Evolutionary conservation across 2,797 vertebrate species (phyloP).

Genomic region (Sebastes itinus): DNA sequence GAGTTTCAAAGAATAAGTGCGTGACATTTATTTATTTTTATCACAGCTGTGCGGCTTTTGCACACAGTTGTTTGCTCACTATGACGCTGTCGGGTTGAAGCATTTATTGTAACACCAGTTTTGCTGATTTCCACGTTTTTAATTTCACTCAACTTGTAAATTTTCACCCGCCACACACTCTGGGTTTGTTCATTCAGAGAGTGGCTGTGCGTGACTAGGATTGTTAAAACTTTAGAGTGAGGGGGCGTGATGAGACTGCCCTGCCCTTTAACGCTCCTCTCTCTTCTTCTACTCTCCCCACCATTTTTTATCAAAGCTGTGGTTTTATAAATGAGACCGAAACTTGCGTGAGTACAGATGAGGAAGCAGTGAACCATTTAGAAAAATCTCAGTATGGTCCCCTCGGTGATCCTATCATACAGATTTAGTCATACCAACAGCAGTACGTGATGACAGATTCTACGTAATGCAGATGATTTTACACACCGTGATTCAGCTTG

Average conservation of each 20-base stretch:
- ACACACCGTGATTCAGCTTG: not conserved
- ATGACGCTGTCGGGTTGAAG: not conserved
- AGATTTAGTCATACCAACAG: slow-evolving; percentile 29
- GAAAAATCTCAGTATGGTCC: slow-evolving; percentile 67
- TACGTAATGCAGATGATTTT: not conserved
- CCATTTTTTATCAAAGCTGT: slow-evolving; percentile 39
- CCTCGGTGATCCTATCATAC: not conserved
- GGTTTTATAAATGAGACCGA: slow-evolving; percentile 54
- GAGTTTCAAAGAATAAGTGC: not conserved
- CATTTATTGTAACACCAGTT: not conserved
- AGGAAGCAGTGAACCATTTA: slow-evolving; percentile 43
- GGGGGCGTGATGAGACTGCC: slow-evolving; percentile 47
- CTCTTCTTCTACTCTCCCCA: slow-evolving; percentile 25
- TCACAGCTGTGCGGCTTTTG: not conserved
- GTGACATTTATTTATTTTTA: not conserved
- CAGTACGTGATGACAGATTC: not conserved
- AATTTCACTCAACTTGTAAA: not conserved
- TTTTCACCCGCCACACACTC: not conserved
- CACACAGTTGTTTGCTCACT: not conserved
- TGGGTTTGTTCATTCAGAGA: slow-evolving; percentile 79
- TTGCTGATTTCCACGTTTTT: not conserved
- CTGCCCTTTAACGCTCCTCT: slow-evolving; percentile 68
- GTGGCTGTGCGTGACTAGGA: slow-evolving; percentile 74
- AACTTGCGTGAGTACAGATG: slow-evolving; percentile 61
- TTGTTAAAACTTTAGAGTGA: slow-evolving; percentile 49